A percentile compares a stretch with the other conserved stretches of the same genome.
Evolutionary conservation across 2,888 invertebrate genomes (phyloP).

Genomic region (Tetragonisca angustula): DNA sequence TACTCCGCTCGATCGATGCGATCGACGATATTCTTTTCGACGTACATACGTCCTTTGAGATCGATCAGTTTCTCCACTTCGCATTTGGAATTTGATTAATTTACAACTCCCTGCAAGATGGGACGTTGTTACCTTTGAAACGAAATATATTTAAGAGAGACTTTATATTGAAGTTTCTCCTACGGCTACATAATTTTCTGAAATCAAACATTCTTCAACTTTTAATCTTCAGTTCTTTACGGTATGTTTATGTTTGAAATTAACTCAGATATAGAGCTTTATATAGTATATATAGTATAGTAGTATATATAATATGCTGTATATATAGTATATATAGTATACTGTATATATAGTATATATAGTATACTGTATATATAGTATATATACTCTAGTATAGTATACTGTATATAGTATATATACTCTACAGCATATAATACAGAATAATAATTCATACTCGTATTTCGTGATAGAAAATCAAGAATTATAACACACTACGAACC

Average conservation of each 20-base stretch:
- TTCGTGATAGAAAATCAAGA: too few relatives aligned
- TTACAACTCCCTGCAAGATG: background rate
- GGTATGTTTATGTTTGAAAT: background rate
- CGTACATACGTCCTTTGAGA: background rate
- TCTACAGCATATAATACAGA: too few relatives aligned
- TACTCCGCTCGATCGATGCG: constrained; percentile 1
- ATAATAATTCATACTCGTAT: too few relatives aligned
- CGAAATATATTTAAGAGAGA: background rate
- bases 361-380: too few relatives aligned
- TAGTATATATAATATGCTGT: too few relatives aligned
- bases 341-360: too few relatives aligned
- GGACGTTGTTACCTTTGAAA: background rate
- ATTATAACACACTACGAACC: too few relatives aligned
- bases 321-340: too few relatives aligned
- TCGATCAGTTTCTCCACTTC: constrained; percentile 11
- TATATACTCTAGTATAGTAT: too few relatives aligned
- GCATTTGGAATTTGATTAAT: background rate
- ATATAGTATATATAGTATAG: too few relatives aligned
- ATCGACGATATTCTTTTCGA: background rate
- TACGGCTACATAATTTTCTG: background rate
- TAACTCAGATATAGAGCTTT: too few relatives aligned
- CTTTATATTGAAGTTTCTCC: background rate
- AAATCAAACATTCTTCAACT: background rate
- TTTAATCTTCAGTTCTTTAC: background rate
- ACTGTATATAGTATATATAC: too few relatives aligned